Conservation (phyloP, 2,888 invertebrate genomes). For the Sinopyrophorus schimmeli region DNA sequence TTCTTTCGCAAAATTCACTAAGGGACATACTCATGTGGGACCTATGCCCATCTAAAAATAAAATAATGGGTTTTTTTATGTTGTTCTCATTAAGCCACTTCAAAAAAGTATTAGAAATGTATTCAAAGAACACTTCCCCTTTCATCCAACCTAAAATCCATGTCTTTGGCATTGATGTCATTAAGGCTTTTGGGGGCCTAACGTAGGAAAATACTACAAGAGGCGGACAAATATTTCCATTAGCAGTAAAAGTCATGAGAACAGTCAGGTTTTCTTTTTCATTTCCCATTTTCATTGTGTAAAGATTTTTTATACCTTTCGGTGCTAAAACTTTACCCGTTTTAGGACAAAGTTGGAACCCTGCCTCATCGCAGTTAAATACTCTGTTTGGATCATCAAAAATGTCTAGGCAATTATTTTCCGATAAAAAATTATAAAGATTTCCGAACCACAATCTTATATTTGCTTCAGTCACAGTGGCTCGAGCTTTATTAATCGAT, state of each 20-base stretch:
- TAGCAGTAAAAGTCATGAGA: slow-evolving; percentile 18
- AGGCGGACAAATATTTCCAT: slow-evolving; percentile 22
- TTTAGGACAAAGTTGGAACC: slow-evolving; percentile 43
- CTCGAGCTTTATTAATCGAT: too few species aligned
- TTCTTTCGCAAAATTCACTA: slow-evolving; percentile 30
- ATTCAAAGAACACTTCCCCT: slow-evolving; percentile 31
- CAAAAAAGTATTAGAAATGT: slow-evolving; percentile 29
- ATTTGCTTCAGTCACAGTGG: too few species aligned
- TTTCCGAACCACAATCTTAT: too few species aligned
- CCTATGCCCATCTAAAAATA: slow-evolving; percentile 40
- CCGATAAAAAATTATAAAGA: too few species aligned
- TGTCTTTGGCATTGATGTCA: slow-evolving; percentile 28
- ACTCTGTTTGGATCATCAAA: too few species aligned
- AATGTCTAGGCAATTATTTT: too few species aligned
- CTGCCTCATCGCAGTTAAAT: slow-evolving; percentile 47
- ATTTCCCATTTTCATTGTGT: slow-evolving; percentile 12
- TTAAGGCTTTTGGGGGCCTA: slow-evolving; percentile 32
- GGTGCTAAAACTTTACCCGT: slow-evolving; percentile 27
- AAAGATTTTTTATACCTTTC: slow-evolving; percentile 15
- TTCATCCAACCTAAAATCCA: slow-evolving; percentile 39
- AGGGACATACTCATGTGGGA: slow-evolving; percentile 35
- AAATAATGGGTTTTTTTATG: slow-evolving; percentile 33
- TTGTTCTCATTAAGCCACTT: slow-evolving; percentile 25
- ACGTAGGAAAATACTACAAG: slow-evolving; percentile 34
- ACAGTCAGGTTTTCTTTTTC: slow-evolving; percentile 21